Evolutionary conservation across 2,113 vertebrate species (phyloP).

Genomic region (Tragelaphus imberbis): DNA sequence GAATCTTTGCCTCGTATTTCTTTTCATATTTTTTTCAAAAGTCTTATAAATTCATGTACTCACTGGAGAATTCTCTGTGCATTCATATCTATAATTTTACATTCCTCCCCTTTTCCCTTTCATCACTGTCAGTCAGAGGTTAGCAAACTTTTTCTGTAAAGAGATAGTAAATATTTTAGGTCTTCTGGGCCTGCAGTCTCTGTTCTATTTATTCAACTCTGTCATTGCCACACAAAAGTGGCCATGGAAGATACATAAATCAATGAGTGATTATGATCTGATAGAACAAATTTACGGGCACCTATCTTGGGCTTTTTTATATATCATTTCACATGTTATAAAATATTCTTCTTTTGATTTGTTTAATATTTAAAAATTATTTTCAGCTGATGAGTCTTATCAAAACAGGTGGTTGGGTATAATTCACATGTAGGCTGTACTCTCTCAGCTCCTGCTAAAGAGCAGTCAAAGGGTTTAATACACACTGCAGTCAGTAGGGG

Average conservation of each 20-base stretch:
- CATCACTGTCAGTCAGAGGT: not conserved
- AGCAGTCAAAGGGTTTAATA: not conserved
- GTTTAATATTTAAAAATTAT: not conserved
- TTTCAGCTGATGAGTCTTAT: not conserved
- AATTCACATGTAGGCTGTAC: not conserved
- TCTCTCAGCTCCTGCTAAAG: not conserved
- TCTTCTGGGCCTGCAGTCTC: not conserved
- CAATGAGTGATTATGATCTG: not conserved
- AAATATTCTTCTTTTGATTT: not conserved
- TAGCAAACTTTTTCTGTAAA: not conserved
- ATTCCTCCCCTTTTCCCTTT: not conserved
- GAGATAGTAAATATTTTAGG: not conserved
- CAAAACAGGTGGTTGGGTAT: not conserved
- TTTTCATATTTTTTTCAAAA: not conserved
- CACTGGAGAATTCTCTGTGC: not conserved
- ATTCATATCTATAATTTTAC: not conserved
- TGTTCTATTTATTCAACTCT: not conserved
- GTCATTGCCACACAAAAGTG: not conserved
- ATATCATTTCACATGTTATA: not conserved
- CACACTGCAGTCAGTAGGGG: not conserved
- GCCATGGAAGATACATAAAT: not conserved
- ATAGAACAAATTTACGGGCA: not conserved
- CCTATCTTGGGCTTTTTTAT: not conserved
- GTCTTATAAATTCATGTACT: not conserved
- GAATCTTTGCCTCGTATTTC: not conserved